Base-by-base conservation (phyloP, 2,888 invertebrate genomes). In the Lepas anatifera region DNA sequence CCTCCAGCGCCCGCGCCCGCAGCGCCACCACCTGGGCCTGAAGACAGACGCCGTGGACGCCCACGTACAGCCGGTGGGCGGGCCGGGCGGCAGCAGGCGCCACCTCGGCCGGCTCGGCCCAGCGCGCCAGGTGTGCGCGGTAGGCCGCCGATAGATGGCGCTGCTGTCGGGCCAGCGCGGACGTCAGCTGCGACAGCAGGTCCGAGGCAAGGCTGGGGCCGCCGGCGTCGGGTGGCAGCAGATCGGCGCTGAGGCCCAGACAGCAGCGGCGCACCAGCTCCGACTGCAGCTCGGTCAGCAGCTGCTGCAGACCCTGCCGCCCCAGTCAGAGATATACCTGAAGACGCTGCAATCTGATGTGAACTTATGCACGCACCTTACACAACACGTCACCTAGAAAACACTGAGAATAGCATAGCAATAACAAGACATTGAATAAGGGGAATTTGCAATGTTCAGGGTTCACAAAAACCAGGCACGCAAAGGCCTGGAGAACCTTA, bases 1-100 rank as follows among this genome's bases (percentile, higher is more conserved):
- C 32, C 32, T 58, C 58, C 18, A 32, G 32, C 4, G 58, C 58
- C 18, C 58, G 58, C 29, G 32, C 58, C 18, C 58, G 29, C 58
- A 58, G 58, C 32, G 58, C 58, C 58, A 32, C 58, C 58, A 58
- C 58, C 58, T 58, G 58, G 4, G 58, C 58, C 58, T 58, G 58
- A 29, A 58, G 58, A 27, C 58, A 58, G 32, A 32, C 58, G 58
- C 58, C 32, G 58, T 58, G 58, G 3, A 58, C 32, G 32, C 58
- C 32, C 32, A 58, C 58, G 58, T 58, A 58, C 32, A 58, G 58
- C 32, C 32, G 58, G 18, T 58, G 29, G 18, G 32, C 32, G 11
- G 41, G 58, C 32, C 18, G 29, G 18, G 32, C 29, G 13, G 52
- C 18, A 16, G 32, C 32, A 29, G 58, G 58, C 29, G 58, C 18